These are phyloP conservation scores for Drosophila sucinea DNA, from an alignment of 1,140 invertebrate genomes.

Conservation along the genomic window DNA sequence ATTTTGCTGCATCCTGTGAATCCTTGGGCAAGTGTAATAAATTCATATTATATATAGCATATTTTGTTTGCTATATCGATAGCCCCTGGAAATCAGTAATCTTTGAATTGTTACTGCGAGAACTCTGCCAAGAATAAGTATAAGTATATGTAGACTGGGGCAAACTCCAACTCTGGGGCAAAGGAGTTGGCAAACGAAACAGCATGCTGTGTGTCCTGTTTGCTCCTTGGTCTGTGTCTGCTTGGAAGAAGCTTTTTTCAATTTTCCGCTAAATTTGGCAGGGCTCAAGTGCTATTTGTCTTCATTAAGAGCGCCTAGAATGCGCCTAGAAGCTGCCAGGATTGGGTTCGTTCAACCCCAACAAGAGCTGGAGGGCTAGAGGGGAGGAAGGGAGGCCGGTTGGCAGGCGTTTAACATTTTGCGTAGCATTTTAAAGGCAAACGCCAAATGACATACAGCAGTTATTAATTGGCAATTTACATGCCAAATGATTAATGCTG, in stretches of 20 bases:
- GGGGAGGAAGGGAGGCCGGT: conserved; percentile 14
- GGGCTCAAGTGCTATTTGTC: conserved; percentile 77
- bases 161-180: conserved; percentile 42
- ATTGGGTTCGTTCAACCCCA: conserved; percentile 19
- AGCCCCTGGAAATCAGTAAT: conserved; percentile 17
- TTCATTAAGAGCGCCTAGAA: conserved; percentile 71
- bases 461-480: conserved; percentile 82
- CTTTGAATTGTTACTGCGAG: conserved; percentile 25
- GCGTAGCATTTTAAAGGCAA: conserved; percentile 66
- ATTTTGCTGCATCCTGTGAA: neutral
- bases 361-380: neutral
- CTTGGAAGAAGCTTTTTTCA: conserved; percentile 73
- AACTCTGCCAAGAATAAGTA: conserved; percentile 53
- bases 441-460: conserved; percentile 79
- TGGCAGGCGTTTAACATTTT: conserved; percentile 53
- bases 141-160: no score
- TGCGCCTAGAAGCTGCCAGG: conserved; percentile 71
- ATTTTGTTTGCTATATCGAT: conserved; percentile 1
- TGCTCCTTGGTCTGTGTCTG: conserved; percentile 8
- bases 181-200: conserved; percentile 36
- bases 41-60: neutral
- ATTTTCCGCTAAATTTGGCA: conserved; percentile 83
- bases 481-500: conserved; percentile 79
- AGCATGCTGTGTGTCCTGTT: conserved; percentile 23
- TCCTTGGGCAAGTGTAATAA: neutral